Conservation (phyloP, 2,888 invertebrate species). For the Agrochola lota region DNA sequence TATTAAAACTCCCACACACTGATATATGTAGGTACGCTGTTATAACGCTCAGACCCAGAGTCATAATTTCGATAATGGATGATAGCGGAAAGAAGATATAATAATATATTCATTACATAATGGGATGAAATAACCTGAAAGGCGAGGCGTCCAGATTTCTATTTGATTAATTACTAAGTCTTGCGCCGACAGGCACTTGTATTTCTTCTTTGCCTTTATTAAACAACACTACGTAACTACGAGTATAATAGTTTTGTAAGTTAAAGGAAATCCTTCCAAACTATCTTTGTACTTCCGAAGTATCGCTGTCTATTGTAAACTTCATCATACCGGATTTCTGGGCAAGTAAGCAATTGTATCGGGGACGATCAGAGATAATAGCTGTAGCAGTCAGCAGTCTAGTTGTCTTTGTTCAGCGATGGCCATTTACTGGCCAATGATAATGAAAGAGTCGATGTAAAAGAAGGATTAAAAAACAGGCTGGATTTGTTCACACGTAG, state of each 20-base stretch:
- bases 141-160: slow-evolving; percentile 12
- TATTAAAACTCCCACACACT: neutral
- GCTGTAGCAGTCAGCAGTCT: neutral
- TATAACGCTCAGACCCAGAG: neutral
- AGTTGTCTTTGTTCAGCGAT: neutral
- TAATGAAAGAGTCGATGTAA: neutral
- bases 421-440: neutral
- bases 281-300: slow-evolving; percentile 23
- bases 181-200: neutral
- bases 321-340: slow-evolving; percentile 7
- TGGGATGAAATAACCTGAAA: neutral
- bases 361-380: slow-evolving; percentile 12
- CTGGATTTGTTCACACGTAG: neutral
- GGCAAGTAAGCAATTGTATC: slow-evolving; percentile 12
- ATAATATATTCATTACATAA: neutral
- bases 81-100: neutral
- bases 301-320: slow-evolving; percentile 19
- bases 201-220: neutral
- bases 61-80: slow-evolving; percentile 10
- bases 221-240: neutral
- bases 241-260: slow-evolving; percentile 20
- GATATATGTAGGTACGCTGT: neutral
- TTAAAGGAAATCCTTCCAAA: slow-evolving; percentile 22
- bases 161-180: slow-evolving; percentile 19
- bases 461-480: neutral